Evolutionary conservation across 2,888 invertebrate genomes (phyloP).

Genomic region (Leptinotarsa rubiginosa): DNA sequence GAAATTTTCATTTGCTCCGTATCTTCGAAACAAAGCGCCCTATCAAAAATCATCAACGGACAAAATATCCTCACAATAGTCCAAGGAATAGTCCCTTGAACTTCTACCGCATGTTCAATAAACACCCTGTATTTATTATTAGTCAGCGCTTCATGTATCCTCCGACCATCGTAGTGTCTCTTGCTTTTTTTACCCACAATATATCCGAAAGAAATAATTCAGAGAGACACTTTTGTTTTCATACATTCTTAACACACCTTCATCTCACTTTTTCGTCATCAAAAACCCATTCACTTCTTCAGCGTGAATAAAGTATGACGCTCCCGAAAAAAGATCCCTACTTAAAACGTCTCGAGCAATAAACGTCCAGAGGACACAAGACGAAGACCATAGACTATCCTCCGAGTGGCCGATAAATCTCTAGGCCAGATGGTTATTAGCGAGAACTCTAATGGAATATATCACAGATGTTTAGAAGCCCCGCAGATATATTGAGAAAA

Average conservation of each 20-base stretch:
- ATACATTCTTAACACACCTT: neutral
- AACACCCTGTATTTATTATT: no score
- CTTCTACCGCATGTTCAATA: no score
- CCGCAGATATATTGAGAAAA: slow-evolving; percentile 65
- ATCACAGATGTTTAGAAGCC: slow-evolving; percentile 64
- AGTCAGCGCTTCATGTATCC: no score
- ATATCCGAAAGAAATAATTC: neutral
- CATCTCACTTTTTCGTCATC: neutral
- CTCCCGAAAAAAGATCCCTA: slow-evolving; percentile 1
- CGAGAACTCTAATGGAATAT: slow-evolving; percentile 64
- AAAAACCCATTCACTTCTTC: neutral
- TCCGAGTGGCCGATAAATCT: slow-evolving; percentile 33
- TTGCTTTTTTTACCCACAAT: no score
- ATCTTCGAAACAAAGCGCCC: no score
- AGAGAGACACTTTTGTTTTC: neutral
- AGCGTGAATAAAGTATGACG: slow-evolving; percentile 7
- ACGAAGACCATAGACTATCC: slow-evolving; percentile 25
- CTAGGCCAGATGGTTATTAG: slow-evolving; percentile 61
- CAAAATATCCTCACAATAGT: no score
- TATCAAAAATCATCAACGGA: no score
- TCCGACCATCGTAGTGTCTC: no score
- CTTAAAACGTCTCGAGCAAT: slow-evolving; percentile 18
- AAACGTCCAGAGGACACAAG: slow-evolving; percentile 24
- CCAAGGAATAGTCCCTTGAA: no score
- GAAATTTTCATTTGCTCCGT: no score